Evolutionary conservation across 1,140 invertebrate genomes (phyloP), one percentile per base, ranked within the genome.

Genomic region (Lucilia cuprina): DNA sequence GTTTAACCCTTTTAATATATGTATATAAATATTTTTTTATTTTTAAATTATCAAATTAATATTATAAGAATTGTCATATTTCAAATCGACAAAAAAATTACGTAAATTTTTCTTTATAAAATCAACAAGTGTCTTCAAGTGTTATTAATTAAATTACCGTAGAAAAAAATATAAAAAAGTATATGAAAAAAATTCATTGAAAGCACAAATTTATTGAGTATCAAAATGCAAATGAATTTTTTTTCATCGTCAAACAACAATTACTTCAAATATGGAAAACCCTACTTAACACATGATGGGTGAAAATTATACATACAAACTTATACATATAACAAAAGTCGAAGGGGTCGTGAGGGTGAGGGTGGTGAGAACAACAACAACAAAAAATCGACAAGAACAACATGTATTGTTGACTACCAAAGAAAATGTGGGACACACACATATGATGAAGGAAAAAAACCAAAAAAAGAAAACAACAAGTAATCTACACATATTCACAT

Each of bases 391-490:
- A 17, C 65, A 70, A 21, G 19, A 70, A 21, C n/a, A 70, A 70
- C 65, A 70, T 70, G 65, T 70, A 70, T 70, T 70, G 65, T 70
- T 70, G 19, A 70, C n/a, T 70, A 70, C 9, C n/a, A 70, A 25
- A 9, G 65, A 70, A 70, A 70, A 70, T 70, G 21, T 70, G 65
- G 65, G 65, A 19, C 65, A 70, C 65, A 70, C 65, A 70, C 19
- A 70, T n/a, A 60, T n/a, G n/a, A 17, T 70, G 17, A 70, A 70
- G 65, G 25, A 21, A 70, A 19, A 70, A 55, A 25, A 30, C 1
- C 1, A 30, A 30, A 70, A n/a, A 60, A 60, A 14, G 65, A 70
- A 21, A 60, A 17, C 55, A 60, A 60, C 55, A 60, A 60, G 14
- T 10, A 70, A 70, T 70, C n/a, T 21, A 21, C 19, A 70, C 65